Conservation (phyloP, 2,888 invertebrate species). For the Eilema griseolum region DNA sequence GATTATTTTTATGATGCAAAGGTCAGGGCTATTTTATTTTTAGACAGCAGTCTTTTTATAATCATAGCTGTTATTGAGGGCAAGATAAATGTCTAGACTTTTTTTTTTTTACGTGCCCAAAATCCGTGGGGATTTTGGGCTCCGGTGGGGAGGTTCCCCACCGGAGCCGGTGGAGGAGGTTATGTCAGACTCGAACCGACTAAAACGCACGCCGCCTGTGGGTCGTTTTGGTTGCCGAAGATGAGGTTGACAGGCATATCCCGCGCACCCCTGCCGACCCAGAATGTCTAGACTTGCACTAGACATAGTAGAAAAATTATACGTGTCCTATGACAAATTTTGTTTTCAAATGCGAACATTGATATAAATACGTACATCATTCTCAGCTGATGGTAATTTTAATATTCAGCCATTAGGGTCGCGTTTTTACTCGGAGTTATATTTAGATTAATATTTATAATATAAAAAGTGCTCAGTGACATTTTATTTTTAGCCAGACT, state of each 20-base stretch:
- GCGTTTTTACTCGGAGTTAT: constrained; percentile 25
- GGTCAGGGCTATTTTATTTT: not conserved
- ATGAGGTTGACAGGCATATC: too few species aligned
- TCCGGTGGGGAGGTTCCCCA: too few species aligned
- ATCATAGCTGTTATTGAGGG: not conserved
- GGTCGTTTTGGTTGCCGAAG: too few species aligned
- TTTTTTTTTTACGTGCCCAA: too few species aligned
- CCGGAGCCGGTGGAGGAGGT: too few species aligned
- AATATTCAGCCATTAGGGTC: constrained; percentile 4
- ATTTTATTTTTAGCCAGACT: constrained; percentile 65
- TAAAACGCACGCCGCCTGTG: too few species aligned
- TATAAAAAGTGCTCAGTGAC: constrained; percentile 58
- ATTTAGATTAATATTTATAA: constrained; percentile 53
- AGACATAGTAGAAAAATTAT: constrained; percentile 25
- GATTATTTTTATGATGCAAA: not conserved
- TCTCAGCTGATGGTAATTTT: constrained; percentile 19
- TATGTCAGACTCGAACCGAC: too few species aligned
- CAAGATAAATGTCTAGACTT: constrained; percentile 15
- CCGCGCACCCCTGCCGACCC: too few species aligned
- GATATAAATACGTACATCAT: constrained; percentile 12
- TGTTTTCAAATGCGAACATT: not conserved
- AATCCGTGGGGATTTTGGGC: too few species aligned
- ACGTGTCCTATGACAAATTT: not conserved
- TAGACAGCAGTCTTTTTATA: not conserved
- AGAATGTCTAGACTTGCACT: constrained; percentile 30